These are phyloP conservation scores for Sympetrum striolatum DNA, from an alignment of 2,888 invertebrate species.

Conservation along the genomic window DNA sequence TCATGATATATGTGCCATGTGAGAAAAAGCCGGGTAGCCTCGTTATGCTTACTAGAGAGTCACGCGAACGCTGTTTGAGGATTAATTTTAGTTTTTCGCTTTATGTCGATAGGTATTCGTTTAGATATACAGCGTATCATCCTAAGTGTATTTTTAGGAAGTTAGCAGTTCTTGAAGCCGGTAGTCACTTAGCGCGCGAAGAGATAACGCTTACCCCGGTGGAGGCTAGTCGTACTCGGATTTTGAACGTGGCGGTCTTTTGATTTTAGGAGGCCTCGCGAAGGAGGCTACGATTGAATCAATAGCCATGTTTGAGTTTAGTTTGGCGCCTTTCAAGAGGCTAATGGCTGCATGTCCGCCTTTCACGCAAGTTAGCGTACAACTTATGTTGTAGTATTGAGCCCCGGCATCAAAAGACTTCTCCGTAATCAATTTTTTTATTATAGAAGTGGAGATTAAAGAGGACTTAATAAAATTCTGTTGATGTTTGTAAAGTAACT, in stretches of 20 bases:
- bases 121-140: background rate
- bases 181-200: constrained; percentile 50
- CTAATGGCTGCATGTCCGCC: constrained; percentile 30
- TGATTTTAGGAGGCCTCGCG: constrained; percentile 47
- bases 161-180: constrained; percentile 57
- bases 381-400: background rate
- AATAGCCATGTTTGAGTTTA: constrained; percentile 45
- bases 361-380: constrained; percentile 20
- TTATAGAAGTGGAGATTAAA: no score
- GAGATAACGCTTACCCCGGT: constrained; percentile 54
- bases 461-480: no score
- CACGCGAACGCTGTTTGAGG: background rate
- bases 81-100: background rate
- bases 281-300: constrained; percentile 44
- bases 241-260: constrained; percentile 54
- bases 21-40: constrained; percentile 48
- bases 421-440: background rate
- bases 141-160: background rate
- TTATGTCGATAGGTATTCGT: background rate
- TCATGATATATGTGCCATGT: constrained; percentile 46
- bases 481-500: no score
- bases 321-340: constrained; percentile 44
- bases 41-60: background rate
- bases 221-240: constrained; percentile 56
- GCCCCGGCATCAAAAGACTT: background rate